phyloP scores from a whole-genome alignment of 1,140 invertebrate genomes.

The Ceratina calcarata region DNA sequence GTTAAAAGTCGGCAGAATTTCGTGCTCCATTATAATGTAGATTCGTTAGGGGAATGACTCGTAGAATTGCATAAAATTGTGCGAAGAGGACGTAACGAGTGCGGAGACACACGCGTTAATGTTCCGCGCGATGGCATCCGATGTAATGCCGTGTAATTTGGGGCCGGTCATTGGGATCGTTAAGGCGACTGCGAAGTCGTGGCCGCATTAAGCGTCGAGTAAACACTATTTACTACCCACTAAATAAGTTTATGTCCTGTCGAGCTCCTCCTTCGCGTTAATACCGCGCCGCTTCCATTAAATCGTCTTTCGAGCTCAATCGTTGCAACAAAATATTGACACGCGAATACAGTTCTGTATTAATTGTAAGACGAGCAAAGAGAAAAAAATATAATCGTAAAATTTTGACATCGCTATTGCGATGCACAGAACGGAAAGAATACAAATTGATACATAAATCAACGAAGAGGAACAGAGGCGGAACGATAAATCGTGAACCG shows the following conservation, averaged over 20 bases:
- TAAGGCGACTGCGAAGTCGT: constrained; percentile 59
- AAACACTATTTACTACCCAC: constrained; percentile 66
- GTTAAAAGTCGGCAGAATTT: not conserved
- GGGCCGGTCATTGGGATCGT: constrained; percentile 50
- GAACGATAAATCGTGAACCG: constrained; percentile 27
- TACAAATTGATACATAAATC: constrained; percentile 29
- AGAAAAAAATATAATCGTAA: not conserved
- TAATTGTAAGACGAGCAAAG: too few species aligned
- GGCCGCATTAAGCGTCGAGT: constrained; percentile 62
- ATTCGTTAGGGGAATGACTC: constrained; percentile 12
- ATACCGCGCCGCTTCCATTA: not conserved
- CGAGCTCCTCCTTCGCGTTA: constrained; percentile 12
- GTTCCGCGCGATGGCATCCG: constrained; percentile 43
- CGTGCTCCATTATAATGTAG: constrained; percentile 19
- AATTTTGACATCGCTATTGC: not conserved
- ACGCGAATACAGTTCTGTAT: too few species aligned
- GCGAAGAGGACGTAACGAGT: constrained; percentile 21
- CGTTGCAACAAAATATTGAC: not conserved
- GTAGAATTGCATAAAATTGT: constrained; percentile 28
- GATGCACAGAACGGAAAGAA: not conserved
- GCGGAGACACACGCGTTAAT: constrained; percentile 42
- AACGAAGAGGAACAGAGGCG: not conserved
- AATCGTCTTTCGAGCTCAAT: not conserved
- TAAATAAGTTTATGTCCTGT: constrained; percentile 62
- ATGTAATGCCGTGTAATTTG: constrained; percentile 43